Evolutionary conservation across 2,113 vertebrate species (phyloP), one percentile per base, ranked within the genome.

Genomic region (Pionites leucogaster): DNA sequence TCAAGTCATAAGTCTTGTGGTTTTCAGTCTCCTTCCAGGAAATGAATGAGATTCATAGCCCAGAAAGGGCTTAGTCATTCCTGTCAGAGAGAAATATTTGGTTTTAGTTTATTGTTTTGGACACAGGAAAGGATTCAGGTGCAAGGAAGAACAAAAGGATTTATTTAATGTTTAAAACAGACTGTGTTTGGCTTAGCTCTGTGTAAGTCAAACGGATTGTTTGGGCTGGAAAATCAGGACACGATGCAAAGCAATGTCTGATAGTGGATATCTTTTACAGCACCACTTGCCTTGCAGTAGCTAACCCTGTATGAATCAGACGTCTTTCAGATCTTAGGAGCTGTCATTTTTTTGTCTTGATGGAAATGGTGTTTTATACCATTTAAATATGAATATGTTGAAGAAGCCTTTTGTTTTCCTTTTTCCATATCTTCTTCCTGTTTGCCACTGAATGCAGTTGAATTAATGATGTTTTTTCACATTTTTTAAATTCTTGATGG

Each of bases 161-260:
- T 95, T 95, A 74, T 92, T 72, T 80, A 93, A 96, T 93, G 71
- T 85, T 93, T 92, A 70, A 95, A 97, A 59, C 82, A 89, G 95
- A 86, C 47, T 52, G 69, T 79, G 76, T 94, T 93, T 96, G 80
- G 29, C 55, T 88, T 62, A 62, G 57, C 42, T 76, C 64, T 88
- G 28, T 72, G 46, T 92, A 80, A 80, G 24, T 79, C 28, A 81
- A 95, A 85, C 22, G 22, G 22, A 49, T 23, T 86, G 68, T 96
- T 76, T 79, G 93, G 84, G 27, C 70, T 91, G 33, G 17, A 60
- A 63, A 87, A 70, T 39, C 0, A 4, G 47, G 44, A 76, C 72
- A 39, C 4, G 7, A 63, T 79, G 46, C 50, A 92, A 92, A 95
- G 76, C 17, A 53, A 46, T 3, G 3, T 49, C 59, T 44, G n/a